phyloP scores from a whole-genome alignment of 1,140 invertebrate species.

The Scylla paramamosain region DNA sequence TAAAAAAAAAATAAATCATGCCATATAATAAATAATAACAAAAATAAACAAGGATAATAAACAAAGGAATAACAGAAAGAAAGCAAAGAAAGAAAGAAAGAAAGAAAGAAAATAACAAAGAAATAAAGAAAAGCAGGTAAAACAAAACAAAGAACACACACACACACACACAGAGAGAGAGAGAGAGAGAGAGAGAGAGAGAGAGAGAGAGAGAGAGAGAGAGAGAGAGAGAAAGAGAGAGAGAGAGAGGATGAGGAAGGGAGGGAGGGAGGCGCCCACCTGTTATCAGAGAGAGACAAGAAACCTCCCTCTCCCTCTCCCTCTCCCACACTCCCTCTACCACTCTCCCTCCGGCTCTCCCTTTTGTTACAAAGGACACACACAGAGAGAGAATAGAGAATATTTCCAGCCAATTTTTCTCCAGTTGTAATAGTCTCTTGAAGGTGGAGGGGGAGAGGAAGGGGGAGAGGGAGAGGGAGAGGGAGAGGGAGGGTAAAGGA shows the following conservation, averaged over 20 bases:
- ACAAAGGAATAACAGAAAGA: not conserved
- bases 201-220: not conserved
- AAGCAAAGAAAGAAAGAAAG: not conserved
- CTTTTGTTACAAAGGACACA: slow-evolving; percentile 13
- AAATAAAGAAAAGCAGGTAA: not conserved
- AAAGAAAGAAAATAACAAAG: not conserved
- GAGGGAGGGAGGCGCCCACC: not conserved
- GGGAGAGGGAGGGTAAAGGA: not conserved
- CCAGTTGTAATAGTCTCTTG: not conserved
- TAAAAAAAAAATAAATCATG: no score
- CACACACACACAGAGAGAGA: not conserved
- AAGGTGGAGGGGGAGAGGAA: not conserved
- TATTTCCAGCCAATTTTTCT: not conserved
- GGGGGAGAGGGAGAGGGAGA: no score
- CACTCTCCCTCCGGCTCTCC: not conserved
- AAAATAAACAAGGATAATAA: not conserved
- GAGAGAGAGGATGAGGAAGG: slow-evolving; percentile 46
- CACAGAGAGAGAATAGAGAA: not conserved
- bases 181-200: slow-evolving; percentile 10
- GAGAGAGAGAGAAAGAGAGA: slow-evolving; percentile 38
- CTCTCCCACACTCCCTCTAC: not conserved
- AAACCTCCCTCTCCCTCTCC: not conserved
- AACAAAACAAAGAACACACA: not conserved
- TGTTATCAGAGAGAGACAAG: not conserved
- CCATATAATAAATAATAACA: no score